A percentile compares a stretch with the other conserved stretches of the same genome.
phyloP scores from a whole-genome alignment of 2,113 vertebrate genomes.

The Saimiri boliviensis region DNA sequence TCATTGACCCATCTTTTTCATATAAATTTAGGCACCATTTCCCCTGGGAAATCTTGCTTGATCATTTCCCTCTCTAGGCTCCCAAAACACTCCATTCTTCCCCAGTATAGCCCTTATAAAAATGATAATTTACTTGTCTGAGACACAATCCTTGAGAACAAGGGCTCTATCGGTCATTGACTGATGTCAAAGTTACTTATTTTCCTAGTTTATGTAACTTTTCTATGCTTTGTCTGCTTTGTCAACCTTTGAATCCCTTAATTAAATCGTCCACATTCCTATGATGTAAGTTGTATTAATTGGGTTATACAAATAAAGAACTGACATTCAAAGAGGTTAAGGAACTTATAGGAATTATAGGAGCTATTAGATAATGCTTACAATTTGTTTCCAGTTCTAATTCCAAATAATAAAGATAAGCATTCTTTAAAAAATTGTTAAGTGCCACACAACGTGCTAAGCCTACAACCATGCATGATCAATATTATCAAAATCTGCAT shows the following conservation, averaged over 20 bases:
- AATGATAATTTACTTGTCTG: not conserved
- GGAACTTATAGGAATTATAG: not conserved
- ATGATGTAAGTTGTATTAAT: not conserved
- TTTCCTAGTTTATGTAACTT: not conserved
- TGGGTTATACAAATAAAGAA: not conserved
- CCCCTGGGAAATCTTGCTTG: not conserved
- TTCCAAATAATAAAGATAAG: not conserved
- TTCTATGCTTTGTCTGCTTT: not conserved
- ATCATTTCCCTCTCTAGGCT: not conserved
- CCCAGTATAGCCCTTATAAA: not conserved
- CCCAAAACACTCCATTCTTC: not conserved
- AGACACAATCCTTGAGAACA: not conserved
- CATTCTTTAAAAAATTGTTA: not conserved
- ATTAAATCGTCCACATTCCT: not conserved
- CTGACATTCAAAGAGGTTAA: not conserved
- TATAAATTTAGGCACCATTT: not conserved
- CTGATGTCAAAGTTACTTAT: not conserved
- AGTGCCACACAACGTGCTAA: not conserved
- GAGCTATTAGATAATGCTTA: not conserved
- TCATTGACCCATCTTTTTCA: not conserved
- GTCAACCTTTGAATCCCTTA: not conserved
- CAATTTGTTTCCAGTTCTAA: not conserved
- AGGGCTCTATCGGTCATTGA: not conserved
- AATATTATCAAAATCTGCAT: not conserved
- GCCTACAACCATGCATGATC: not conserved